Percentiles rank a stretch among this genome's conserved stretches.
phyloP scores from a whole-genome alignment of 2,888 invertebrate genomes.

The Aphodius granarius region DNA sequence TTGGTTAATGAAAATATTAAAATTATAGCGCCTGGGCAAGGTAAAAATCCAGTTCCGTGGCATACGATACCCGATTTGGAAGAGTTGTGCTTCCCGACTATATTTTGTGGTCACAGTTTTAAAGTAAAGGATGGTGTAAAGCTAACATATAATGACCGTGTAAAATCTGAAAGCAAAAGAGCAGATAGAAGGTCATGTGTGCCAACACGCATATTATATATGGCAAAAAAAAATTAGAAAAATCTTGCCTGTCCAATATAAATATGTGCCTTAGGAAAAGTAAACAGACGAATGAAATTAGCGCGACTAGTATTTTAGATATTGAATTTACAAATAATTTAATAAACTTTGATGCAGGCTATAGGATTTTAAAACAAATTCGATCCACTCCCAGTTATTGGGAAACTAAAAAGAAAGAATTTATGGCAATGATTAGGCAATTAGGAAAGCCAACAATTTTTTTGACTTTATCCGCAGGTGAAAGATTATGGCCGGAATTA shows the following conservation, averaged over 20 bases:
- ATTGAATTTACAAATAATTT: constrained; percentile 20
- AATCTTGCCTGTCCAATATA: background rate
- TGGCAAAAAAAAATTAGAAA: constrained; percentile 33
- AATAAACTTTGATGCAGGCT: constrained; percentile 25
- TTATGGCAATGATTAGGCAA: constrained; percentile 34
- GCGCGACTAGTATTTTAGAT: constrained; percentile 20
- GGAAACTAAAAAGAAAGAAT: constrained; percentile 32
- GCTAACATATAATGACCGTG: constrained; percentile 14
- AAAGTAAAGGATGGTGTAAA: background rate
- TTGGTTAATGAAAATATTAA: constrained; percentile 18
- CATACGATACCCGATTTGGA: constrained; percentile 36
- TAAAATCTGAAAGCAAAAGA: constrained; percentile 23
- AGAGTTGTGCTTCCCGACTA: constrained; percentile 37
- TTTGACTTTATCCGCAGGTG: constrained; percentile 31
- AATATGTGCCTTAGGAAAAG: constrained; percentile 30
- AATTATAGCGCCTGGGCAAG: constrained; percentile 39
- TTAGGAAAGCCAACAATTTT: constrained; percentile 32
- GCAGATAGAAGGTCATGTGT: constrained; percentile 17
- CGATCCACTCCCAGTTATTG: constrained; percentile 32
- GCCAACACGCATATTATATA: constrained; percentile 27
- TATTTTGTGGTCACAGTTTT: constrained; percentile 31
- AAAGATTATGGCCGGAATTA: constrained; percentile 31
- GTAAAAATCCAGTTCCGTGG: constrained; percentile 36
- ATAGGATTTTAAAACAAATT: constrained; percentile 20
- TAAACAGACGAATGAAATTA: constrained; percentile 11